These are phyloP conservation scores for Tiaroga cobitis DNA, from an alignment of 2,797 vertebrate species.

Conservation along the genomic window DNA sequence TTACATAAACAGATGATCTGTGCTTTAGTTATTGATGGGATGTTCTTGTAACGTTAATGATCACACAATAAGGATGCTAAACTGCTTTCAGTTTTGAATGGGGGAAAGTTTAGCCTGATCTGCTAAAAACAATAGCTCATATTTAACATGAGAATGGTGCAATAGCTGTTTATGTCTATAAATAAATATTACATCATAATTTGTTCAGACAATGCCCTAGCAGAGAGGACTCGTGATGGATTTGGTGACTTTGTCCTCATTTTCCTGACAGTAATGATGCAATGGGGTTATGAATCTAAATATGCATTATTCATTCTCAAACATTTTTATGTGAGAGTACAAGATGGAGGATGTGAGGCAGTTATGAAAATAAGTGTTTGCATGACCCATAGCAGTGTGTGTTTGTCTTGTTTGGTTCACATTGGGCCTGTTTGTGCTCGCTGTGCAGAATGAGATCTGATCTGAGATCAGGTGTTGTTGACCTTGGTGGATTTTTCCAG, in stretches of 20 bases:
- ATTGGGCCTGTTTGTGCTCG: neutral
- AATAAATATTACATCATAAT: neutral
- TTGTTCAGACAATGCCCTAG: neutral
- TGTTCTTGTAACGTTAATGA: accelerated
- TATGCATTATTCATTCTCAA: neutral
- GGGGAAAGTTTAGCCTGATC: slow-evolving; percentile 2
- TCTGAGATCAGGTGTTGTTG: neutral
- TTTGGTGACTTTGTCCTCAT: neutral
- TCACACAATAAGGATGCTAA: neutral
- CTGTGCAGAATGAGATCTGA: neutral
- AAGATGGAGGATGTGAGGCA: neutral
- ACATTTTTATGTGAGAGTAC: neutral
- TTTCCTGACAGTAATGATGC: neutral
- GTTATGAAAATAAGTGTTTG: neutral
- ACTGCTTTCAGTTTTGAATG: neutral
- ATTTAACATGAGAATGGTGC: neutral
- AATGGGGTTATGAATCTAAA: neutral
- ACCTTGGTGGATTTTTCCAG: slow-evolving; percentile 39
- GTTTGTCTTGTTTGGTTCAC: too few relatives aligned
- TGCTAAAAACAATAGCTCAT: slow-evolving; percentile 54
- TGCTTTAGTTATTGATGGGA: neutral
- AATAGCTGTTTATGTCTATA: neutral
- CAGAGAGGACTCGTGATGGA: neutral
- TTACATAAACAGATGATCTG: neutral
- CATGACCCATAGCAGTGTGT: too few relatives aligned